Conservation (phyloP, 2,113 vertebrate species). For the Aspidoscelis tigris region DNA sequence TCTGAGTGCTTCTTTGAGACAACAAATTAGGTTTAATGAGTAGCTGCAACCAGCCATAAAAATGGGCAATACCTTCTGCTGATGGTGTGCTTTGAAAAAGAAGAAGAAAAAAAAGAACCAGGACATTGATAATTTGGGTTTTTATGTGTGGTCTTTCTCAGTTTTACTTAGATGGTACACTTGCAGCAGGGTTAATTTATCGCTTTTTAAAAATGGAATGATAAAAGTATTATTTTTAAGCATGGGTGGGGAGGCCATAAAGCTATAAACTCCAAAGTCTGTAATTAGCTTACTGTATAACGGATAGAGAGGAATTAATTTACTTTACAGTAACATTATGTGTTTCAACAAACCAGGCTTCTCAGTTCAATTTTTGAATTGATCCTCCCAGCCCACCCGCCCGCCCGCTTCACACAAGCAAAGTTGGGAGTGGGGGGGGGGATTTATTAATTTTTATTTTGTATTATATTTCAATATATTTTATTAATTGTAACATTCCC, state of each 20-base stretch:
- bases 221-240: neutral
- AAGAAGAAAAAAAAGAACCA: neutral
- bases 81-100: neutral
- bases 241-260: neutral
- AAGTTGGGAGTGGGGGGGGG: too few species aligned
- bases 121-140: neutral
- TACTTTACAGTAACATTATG: too few species aligned
- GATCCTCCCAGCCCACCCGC: too few species aligned
- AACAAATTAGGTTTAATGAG: constrained; percentile 10
- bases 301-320: too few species aligned
- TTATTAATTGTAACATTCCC: too few species aligned
- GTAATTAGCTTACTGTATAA: neutral
- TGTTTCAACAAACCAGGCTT: too few species aligned
- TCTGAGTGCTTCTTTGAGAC: constrained; percentile 43
- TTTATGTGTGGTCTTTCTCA: neutral
- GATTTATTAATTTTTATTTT: too few species aligned
- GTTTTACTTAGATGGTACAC: neutral
- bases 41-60: neutral
- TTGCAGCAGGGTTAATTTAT: neutral
- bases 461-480: too few species aligned
- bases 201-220: neutral
- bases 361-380: too few species aligned
- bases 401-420: too few species aligned
- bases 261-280: neutral
- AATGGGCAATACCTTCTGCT: constrained; percentile 23